phyloP scores from a whole-genome alignment of 2,113 vertebrate species.

The Dendrocopos noguchii region DNA sequence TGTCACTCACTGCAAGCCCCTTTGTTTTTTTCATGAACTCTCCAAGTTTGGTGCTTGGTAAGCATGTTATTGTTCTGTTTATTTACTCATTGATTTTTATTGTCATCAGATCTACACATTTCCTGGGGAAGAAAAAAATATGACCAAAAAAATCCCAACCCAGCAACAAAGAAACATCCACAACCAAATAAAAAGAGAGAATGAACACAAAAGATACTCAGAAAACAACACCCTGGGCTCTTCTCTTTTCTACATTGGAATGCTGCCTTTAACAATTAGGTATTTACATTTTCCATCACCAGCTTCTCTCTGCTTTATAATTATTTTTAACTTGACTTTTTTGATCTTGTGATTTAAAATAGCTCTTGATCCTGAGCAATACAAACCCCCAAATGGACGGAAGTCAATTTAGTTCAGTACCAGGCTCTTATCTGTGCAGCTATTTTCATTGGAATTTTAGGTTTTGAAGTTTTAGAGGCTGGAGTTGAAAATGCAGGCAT shows the following conservation, averaged over 20 bases:
- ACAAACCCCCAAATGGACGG: neutral
- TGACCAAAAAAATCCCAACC: neutral
- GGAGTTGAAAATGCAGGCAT: neutral
- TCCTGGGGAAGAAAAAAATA: neutral
- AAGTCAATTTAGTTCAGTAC: neutral
- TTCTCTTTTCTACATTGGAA: neutral
- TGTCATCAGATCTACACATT: neutral
- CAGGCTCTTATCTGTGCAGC: neutral
- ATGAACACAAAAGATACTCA: neutral
- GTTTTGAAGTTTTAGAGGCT: neutral
- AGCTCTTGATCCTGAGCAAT: neutral
- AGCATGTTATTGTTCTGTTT: neutral
- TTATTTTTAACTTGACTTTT: slow-evolving; percentile 14
- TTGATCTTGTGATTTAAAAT: neutral
- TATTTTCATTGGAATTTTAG: neutral
- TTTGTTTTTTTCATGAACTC: neutral
- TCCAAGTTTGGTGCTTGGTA: neutral
- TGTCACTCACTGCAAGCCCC: neutral
- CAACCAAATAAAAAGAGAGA: neutral
- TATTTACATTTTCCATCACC: neutral
- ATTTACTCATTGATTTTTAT: neutral
- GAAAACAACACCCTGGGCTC: neutral
- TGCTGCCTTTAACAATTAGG: neutral
- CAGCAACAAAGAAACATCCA: no score
- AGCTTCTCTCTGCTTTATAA: neutral